Percentiles rank a stretch among this genome's conserved stretches.
Conservation (phyloP, 2,888 invertebrate genomes). For the Drosophila anomalata region DNA sequence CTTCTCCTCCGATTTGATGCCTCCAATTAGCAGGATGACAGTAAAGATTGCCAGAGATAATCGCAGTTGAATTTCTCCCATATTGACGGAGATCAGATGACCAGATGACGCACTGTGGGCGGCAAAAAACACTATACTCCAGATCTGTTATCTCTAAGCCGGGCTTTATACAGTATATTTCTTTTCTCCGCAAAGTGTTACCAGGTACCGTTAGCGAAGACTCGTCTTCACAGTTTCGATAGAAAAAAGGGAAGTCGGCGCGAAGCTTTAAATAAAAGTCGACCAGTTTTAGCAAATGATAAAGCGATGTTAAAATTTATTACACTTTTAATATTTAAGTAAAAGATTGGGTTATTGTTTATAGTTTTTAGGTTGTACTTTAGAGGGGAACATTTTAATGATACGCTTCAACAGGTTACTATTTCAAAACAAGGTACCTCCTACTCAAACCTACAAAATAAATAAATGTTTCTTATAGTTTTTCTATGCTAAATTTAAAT, state of each 20-base stretch:
- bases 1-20: constrained; percentile 3
- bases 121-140: not conserved
- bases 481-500: too few relatives aligned
- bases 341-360: not conserved
- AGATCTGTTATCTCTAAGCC: constrained; percentile 37
- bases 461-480: too few relatives aligned
- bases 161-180: constrained; percentile 30
- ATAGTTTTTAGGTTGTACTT: too few relatives aligned
- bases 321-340: not conserved
- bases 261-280: not conserved
- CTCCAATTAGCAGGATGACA: constrained; percentile 14
- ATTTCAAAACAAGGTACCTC: too few relatives aligned
- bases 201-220: constrained; percentile 7
- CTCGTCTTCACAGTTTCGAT: not conserved
- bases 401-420: too few relatives aligned
- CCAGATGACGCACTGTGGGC: constrained; percentile 12
- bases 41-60: constrained; percentile 9
- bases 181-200: constrained; percentile 7
- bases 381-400: too few relatives aligned
- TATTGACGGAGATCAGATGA: constrained; percentile 17
- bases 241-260: not conserved
- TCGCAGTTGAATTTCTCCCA: constrained; percentile 7
- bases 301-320: accelerated
- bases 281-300: not conserved
- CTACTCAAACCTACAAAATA: too few relatives aligned